Percentiles rank a stretch among this genome's conserved stretches.
phyloP scores from a whole-genome alignment of 2,888 invertebrate genomes.

The Ametastegia equiseti region DNA sequence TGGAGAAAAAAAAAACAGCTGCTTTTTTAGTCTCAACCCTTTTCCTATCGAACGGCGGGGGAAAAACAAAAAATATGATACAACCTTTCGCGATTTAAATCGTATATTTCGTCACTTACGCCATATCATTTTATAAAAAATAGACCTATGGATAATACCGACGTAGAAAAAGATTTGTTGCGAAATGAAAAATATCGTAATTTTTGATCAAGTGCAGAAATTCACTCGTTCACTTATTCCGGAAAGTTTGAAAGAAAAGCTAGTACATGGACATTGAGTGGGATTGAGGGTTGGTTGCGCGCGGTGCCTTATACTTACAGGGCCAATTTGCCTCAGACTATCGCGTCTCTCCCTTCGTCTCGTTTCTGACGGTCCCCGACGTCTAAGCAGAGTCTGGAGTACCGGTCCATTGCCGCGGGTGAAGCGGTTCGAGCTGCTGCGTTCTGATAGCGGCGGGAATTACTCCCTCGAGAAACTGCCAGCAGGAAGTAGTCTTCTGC shows the following conservation, averaged over 20 bases:
- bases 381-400: slow-evolving; percentile 13
- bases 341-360: not conserved
- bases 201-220: too few relatives aligned
- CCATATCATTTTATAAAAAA: too few relatives aligned
- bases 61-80: too few relatives aligned
- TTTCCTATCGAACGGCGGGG: too few relatives aligned
- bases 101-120: too few relatives aligned
- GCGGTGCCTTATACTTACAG: not conserved
- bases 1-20: too few relatives aligned
- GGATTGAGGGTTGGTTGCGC: not conserved
- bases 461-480: slow-evolving; percentile 12
- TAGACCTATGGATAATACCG: too few relatives aligned
- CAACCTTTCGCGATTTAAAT: too few relatives aligned
- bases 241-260: not conserved
- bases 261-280: not conserved
- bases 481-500: slow-evolving; percentile 14
- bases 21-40: too few relatives aligned
- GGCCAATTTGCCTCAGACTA: slow-evolving; percentile 12
- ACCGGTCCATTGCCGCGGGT: slow-evolving; percentile 25
- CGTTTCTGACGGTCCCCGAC: not conserved
- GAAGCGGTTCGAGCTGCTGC: slow-evolving; percentile 5
- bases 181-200: too few relatives aligned
- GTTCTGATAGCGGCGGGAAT: slow-evolving; percentile 17
- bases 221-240: too few relatives aligned
- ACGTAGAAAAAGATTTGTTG: too few relatives aligned